Conservation (phyloP, 2,113 vertebrate genomes). For the Pollimyrus isidori region DNA sequence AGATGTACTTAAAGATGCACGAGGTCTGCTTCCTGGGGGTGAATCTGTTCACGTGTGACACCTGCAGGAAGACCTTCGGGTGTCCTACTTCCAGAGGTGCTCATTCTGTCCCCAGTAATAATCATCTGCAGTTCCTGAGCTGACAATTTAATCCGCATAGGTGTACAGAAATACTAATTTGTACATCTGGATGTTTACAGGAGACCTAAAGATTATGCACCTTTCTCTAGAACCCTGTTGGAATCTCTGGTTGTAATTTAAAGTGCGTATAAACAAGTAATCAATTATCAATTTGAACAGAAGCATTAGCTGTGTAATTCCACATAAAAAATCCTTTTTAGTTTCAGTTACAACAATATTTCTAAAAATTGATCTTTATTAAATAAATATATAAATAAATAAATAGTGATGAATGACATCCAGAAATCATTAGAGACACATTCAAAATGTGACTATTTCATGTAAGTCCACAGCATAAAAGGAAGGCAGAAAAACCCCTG, state of each 20-base stretch:
- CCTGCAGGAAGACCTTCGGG: slow-evolving; percentile 46
- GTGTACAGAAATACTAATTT: neutral
- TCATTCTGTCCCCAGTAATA: neutral
- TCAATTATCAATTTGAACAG: neutral
- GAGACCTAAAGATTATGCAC: neutral
- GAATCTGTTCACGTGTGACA: slow-evolving; percentile 36
- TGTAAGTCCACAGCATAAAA: neutral
- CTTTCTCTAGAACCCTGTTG: neutral
- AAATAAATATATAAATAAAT: no score
- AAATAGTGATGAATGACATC: neutral
- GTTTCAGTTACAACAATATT: neutral
- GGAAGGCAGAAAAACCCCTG: neutral
- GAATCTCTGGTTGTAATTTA: neutral
- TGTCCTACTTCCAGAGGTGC: slow-evolving; percentile 47
- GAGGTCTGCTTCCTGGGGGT: slow-evolving; percentile 53
- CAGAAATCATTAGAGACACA: neutral
- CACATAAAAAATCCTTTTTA: neutral
- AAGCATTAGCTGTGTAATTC: neutral
- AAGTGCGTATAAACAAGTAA: neutral
- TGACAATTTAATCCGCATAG: neutral
- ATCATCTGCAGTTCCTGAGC: neutral
- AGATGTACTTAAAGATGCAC: slow-evolving; percentile 54
- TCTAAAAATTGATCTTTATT: neutral
- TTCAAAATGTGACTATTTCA: neutral
- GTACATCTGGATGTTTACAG: neutral